Base-by-base conservation (phyloP, 2,113 vertebrate species). In the Recurvirostra avosetta region DNA sequence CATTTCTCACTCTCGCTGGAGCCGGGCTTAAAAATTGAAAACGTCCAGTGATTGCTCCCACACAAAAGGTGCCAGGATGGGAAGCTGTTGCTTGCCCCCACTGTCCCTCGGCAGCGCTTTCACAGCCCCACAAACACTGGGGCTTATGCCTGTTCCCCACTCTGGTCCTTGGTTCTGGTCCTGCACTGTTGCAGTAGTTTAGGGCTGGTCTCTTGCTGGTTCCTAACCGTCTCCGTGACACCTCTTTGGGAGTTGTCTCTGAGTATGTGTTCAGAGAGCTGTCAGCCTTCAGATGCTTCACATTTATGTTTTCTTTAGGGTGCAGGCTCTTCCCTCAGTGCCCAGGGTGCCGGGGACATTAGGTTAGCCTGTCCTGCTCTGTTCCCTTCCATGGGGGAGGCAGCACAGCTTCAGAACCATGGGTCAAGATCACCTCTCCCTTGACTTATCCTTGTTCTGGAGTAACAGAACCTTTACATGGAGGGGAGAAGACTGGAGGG, bases 341-440 rank as follows among this genome's bases (percentile, higher is more conserved):
- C 22, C 4, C 0, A 1, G 65, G 40, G 16, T 78, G 25, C 8
- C 0, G 0, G 25, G 34, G 34, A 41, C 8, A 11, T 21, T 50
- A 56, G 62, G 6, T 68, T 49, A 72, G 38, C 27, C 38, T 55
- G 38, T 40, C 53, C 41, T 2, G 4, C 53, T 70, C 55, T 77
- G 38, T 23, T 55, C 12, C 32, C 9, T 36, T 30, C 30, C 65
- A 7, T 7, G 23, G 12, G 16, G 30, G 19, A 50, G 16, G 30
- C 47, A 62, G 38, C 21, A 36, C 15, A 50, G 8, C n/a, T 61
- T 63, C 50, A 38, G 58, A 43, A 71, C 16, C n/a, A 36, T 1
- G 0, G 8, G 5, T 86, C 52, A 71, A 52, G 13, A 29, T 63
- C 25, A 13, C 14, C 21, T 73, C 45, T 74, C 20, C 30, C 4